phyloP scores from a whole-genome alignment of 1,140 invertebrate species.

The Steinernema feltiae region DNA sequence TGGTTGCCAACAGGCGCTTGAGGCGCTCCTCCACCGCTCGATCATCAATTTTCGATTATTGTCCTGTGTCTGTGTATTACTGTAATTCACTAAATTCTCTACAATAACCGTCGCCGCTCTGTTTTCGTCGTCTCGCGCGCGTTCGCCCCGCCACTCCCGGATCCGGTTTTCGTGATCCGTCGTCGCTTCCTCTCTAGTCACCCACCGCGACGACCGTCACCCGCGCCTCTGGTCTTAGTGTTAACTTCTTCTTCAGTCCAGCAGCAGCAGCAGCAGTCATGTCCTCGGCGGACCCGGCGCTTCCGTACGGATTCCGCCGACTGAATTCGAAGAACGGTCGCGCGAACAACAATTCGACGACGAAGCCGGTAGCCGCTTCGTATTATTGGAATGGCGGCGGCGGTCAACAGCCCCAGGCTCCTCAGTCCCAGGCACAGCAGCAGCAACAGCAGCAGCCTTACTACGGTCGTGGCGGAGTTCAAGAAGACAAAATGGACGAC shows the following conservation, averaged over 20 bases:
- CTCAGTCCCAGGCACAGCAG: too few relatives aligned
- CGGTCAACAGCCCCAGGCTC: too few relatives aligned
- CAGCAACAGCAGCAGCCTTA: background rate
- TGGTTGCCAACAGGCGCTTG: too few relatives aligned
- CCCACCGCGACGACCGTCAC: too few relatives aligned
- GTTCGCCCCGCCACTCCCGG: background rate
- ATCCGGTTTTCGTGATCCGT: background rate
- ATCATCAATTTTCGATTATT: background rate
- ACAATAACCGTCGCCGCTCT: background rate
- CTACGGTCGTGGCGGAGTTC: background rate
- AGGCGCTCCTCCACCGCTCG: background rate
- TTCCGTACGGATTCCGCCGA: background rate
- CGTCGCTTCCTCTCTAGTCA: background rate
- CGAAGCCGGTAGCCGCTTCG: background rate
- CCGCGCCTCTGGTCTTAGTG: background rate
- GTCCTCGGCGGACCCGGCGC: background rate
- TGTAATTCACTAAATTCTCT: background rate
- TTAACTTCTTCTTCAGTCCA: background rate
- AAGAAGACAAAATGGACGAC: conserved; percentile 5
- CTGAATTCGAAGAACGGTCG: background rate
- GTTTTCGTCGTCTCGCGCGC: background rate
- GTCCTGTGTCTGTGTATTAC: background rate
- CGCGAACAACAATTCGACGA: background rate
- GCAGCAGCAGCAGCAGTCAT: background rate
- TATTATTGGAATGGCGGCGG: background rate